Evolutionary conservation across 2,797 vertebrate species (phyloP).

Genomic region (Lacerta agilis): DNA sequence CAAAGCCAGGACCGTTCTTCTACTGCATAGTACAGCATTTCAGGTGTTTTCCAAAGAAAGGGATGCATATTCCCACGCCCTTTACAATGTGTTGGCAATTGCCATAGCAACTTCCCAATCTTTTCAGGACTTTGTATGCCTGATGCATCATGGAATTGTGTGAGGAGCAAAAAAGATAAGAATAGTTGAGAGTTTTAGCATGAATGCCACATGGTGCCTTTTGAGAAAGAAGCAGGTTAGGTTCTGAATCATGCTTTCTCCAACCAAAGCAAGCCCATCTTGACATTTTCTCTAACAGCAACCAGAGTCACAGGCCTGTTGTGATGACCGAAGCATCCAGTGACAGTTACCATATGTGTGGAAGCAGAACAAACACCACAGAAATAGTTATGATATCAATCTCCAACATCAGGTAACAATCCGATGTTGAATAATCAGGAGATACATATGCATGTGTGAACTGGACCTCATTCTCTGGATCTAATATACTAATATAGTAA

Average conservation of each 20-base stretch:
- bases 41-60: slow-evolving; percentile 20
- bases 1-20: not conserved
- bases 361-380: not conserved
- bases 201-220: not conserved
- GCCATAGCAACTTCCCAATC: slow-evolving; percentile 30
- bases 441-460: not conserved
- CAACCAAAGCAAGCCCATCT: not conserved
- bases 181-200: not conserved
- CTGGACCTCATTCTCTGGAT: not conserved
- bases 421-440: not conserved
- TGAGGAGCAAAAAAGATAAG: not conserved
- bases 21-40: not conserved
- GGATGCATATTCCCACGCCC: not conserved
- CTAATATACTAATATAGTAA: not conserved
- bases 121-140: not conserved
- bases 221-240: not conserved
- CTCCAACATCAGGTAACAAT: too few relatives aligned
- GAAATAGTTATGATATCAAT: not conserved
- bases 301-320: too few relatives aligned
- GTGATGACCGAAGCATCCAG: not conserved
- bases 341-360: not conserved
- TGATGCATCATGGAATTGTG: not conserved
- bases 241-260: not conserved
- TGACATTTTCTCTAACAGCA: not conserved
- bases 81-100: slow-evolving; percentile 4